These are phyloP conservation scores for Agrochola macilenta DNA, from an alignment of 2,888 invertebrate genomes.

Conservation along the genomic window DNA sequence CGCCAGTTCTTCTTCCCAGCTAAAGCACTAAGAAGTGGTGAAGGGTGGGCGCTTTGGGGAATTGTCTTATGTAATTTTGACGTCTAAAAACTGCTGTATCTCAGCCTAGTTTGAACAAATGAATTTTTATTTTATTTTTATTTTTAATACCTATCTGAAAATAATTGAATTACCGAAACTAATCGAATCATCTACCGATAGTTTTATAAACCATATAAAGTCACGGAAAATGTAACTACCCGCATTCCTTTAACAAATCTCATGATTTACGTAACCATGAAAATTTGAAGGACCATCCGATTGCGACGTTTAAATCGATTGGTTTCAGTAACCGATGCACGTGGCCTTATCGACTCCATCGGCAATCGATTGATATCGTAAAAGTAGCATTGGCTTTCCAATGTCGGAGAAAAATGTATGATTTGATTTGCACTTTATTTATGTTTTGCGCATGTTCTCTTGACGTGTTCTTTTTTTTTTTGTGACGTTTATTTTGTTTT, in stretches of 20 bases:
- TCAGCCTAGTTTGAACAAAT: no score
- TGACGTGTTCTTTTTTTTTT: neutral
- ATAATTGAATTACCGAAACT: neutral
- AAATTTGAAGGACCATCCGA: conserved; percentile 53
- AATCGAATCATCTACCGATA: conserved; percentile 34
- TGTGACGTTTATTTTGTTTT: neutral
- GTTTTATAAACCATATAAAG: conserved; percentile 32
- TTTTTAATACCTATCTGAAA: neutral
- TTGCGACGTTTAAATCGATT: conserved; percentile 66
- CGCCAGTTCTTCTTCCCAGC: no score
- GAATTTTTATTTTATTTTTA: no score
- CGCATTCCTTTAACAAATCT: conserved; percentile 23
- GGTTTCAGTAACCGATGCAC: conserved; percentile 61
- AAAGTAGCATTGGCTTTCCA: conserved; percentile 65
- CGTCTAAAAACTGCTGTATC: no score
- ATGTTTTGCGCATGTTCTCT: conserved; percentile 28
- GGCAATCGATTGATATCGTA: conserved; percentile 51
- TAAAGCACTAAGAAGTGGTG: no score
- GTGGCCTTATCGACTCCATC: conserved; percentile 64
- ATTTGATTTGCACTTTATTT: conserved; percentile 23
- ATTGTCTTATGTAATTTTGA: no score
- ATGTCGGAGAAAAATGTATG: conserved; percentile 55
- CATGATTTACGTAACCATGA: conserved; percentile 52
- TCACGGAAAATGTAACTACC: conserved; percentile 32
- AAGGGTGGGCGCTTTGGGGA: no score